Evolutionary conservation across 1,140 invertebrate species (phyloP).

Genomic region (Aphelinus certus): DNA sequence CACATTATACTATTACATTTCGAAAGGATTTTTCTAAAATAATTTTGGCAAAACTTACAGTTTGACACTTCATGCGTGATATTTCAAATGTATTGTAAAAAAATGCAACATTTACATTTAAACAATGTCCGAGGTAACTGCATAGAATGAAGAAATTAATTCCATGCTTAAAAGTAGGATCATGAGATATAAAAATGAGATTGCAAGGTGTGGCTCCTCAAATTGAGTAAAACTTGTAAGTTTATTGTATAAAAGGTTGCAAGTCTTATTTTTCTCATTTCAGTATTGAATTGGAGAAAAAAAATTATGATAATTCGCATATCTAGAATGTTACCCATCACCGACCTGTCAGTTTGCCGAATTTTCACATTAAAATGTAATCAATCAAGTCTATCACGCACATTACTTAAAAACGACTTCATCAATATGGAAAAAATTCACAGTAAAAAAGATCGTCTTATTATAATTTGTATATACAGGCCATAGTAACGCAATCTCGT

Average conservation of each 20-base stretch:
- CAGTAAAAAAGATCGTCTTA: slow-evolving; percentile 52
- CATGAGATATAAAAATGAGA: neutral
- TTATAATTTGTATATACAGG: slow-evolving; percentile 50
- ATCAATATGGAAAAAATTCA: slow-evolving; percentile 52
- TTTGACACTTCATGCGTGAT: no score
- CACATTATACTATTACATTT: no score
- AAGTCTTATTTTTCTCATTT: slow-evolving; percentile 49
- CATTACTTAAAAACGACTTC: slow-evolving; percentile 29
- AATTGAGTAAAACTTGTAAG: slow-evolving; percentile 31
- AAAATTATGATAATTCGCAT: slow-evolving; percentile 5
- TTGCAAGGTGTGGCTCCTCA: neutral
- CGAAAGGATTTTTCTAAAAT: no score
- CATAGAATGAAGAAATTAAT: neutral
- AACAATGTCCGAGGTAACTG: no score
- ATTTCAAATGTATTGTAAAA: no score
- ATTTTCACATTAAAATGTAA: slow-evolving; percentile 9
- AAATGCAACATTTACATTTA: no score
- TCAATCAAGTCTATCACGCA: slow-evolving; percentile 31
- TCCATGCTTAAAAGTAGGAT: neutral
- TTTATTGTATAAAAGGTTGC: slow-evolving; percentile 36
- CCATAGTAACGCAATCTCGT: slow-evolving; percentile 50
- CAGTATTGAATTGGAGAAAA: slow-evolving; percentile 42
- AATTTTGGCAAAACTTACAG: no score
- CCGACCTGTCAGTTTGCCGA: slow-evolving; percentile 10
- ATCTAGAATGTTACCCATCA: slow-evolving; percentile 21